Conservation (phyloP, 2,113 vertebrate species). For the Antigone vipio region DNA sequence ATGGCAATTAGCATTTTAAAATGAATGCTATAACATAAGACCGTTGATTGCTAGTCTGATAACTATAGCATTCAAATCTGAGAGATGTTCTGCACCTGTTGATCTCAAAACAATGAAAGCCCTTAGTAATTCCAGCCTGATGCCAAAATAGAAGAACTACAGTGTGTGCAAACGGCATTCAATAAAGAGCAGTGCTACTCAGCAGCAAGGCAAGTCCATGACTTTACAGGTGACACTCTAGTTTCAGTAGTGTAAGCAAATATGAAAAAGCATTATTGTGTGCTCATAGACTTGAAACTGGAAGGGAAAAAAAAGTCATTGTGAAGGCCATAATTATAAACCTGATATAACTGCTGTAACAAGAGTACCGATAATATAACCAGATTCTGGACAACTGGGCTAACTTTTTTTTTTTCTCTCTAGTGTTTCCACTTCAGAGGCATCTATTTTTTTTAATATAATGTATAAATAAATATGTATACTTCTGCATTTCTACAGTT, state of each 20-base stretch:
- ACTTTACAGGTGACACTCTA: background rate
- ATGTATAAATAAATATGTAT: background rate
- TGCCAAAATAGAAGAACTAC: background rate
- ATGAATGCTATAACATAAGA: conserved; percentile 6
- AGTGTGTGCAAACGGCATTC: background rate
- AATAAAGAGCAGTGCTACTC: background rate
- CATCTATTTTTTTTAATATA: background rate
- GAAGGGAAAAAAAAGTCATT: background rate
- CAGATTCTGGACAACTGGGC: background rate
- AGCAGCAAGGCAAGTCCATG: background rate
- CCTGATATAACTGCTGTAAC: background rate
- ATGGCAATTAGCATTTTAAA: conserved; percentile 23
- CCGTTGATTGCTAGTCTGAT: background rate
- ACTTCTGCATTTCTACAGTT: background rate
- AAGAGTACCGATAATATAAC: background rate
- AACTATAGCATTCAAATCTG: background rate
- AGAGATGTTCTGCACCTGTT: background rate
- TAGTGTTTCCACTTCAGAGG: background rate
- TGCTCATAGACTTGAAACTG: background rate
- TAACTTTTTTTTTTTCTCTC: background rate
- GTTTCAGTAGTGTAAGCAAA: background rate
- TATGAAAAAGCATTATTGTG: background rate
- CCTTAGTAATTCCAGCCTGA: background rate
- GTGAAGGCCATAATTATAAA: background rate
- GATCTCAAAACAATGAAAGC: background rate